Conservation (phyloP, 2,888 invertebrate species). For the Onthophagus sagittarius region DNA sequence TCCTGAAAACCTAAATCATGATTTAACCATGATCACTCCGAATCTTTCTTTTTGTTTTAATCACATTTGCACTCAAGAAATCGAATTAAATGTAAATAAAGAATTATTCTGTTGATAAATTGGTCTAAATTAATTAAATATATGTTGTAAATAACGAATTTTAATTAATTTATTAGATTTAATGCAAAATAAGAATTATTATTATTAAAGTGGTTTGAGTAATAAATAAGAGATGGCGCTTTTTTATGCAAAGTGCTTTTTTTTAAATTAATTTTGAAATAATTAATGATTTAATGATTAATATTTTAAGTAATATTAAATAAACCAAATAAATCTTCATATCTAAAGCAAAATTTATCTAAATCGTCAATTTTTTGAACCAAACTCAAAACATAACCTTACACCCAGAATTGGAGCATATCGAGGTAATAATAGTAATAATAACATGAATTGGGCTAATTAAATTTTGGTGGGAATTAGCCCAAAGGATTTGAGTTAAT, state of each 20-base stretch:
- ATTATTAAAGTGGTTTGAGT: too few relatives aligned
- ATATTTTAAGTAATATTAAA: too few relatives aligned
- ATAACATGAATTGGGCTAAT: neutral
- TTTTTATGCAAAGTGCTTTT: neutral
- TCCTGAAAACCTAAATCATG: too few relatives aligned
- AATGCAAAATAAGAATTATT: too few relatives aligned
- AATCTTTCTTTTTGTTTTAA: too few relatives aligned
- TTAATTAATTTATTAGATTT: too few relatives aligned
- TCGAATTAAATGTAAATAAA: too few relatives aligned
- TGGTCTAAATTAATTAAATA: too few relatives aligned
- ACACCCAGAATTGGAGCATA: slow-evolving; percentile 77
- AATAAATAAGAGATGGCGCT: neutral
- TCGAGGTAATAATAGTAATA: slow-evolving; percentile 56
- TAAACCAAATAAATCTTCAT: slow-evolving; percentile 57
- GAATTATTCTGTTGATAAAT: too few relatives aligned
- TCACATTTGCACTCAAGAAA: too few relatives aligned
- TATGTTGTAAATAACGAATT: too few relatives aligned
- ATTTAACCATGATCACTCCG: too few relatives aligned
- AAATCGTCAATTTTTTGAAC: slow-evolving; percentile 87
- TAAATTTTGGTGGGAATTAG: slow-evolving; percentile 56
- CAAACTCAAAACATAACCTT: slow-evolving; percentile 77
- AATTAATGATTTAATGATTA: neutral
- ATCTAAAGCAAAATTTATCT: slow-evolving; percentile 59
- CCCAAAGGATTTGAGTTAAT: slow-evolving; percentile 62
- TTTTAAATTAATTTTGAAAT: neutral